Evolutionary conservation across 2,888 invertebrate species (phyloP), one percentile per base, ranked within the genome.

Genomic region (Drosophila formosana): DNA sequence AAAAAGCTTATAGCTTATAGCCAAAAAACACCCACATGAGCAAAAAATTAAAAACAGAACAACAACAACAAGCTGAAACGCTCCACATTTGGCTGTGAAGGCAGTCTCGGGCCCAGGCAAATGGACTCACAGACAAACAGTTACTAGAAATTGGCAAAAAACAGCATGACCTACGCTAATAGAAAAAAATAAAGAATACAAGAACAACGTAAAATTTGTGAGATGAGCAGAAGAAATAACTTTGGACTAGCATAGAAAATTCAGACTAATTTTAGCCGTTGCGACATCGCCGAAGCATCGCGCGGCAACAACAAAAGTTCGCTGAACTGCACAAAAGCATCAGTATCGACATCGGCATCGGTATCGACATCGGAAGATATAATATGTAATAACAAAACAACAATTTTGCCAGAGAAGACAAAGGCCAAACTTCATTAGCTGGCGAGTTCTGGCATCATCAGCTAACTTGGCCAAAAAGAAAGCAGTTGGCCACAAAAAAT

Each of bases 131-230:
- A 30, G 26, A 53, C 60, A 34, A 53, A 68, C 66, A 68, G 75
- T 68, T 71, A 65, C 55, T 55, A 66, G 37, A 75, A 60, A 68
- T 69, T 55, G 58, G 61, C 67, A 37, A 37, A n/a, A 37, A 80
- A 73, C 85, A 78, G 88, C 88, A 78, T 85, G 88, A 88, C 88
- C 85, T 88, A 85, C 88, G 85, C 69, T 88, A 88, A 85, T 84
- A 84, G 87, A 62, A 56, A 67, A 84, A 82, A 62, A 56, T 18
- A 67, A 68, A 65, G 18, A 18, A 18, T 18, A 18, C 18, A 41
- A 47, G 23, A 37, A 45, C 28, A 45, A 52, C 23, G 4, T 28
- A 28, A 57, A 58, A 62, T 9, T 4, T 37, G 4, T n/a, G 37
- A 26, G 7, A 28, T 37, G 37, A 55, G 37, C 26, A 18, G 39